Conservation (phyloP, 2,113 vertebrate species). For the Numida meleagris region DNA sequence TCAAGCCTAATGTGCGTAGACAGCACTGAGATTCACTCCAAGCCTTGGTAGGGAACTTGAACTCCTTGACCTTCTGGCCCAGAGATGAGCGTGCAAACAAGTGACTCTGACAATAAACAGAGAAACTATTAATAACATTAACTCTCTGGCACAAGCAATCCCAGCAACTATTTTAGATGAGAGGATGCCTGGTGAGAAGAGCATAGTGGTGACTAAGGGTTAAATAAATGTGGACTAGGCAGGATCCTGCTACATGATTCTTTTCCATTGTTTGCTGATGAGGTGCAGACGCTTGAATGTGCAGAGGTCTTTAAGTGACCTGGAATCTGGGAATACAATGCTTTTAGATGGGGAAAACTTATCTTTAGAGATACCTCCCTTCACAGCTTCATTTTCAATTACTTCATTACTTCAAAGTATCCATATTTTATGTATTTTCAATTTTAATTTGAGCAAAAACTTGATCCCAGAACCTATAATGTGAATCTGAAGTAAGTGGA, state of each 20-base stretch:
- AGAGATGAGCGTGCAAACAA: conserved; percentile 31
- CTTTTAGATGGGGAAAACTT: background rate
- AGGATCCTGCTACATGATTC: conserved; percentile 21
- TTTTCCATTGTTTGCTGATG: conserved; percentile 58
- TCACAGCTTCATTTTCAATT: conserved; percentile 19
- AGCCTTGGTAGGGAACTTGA: background rate
- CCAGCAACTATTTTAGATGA: background rate
- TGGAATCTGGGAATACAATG: conserved; percentile 6
- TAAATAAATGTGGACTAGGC: conserved; percentile 38
- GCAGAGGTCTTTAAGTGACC: conserved; percentile 18
- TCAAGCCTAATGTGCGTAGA: background rate
- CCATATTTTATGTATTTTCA: conserved; percentile 13
- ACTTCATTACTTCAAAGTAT: background rate
- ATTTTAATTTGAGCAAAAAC: conserved; percentile 24
- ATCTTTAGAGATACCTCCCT: background rate
- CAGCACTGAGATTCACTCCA: background rate
- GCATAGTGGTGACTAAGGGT: background rate
- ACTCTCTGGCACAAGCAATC: conserved; percentile 23
- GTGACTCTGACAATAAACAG: conserved; percentile 48
- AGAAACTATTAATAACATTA: conserved; percentile 40
- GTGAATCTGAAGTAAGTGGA: background rate
- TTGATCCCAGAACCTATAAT: conserved; percentile 5
- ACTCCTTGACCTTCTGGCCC: conserved; percentile 15
- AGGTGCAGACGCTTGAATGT: conserved; percentile 45
- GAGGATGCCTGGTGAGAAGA: conserved; percentile 23